Conservation (phyloP, 2,888 invertebrate species). For the Cheilosia urbana region DNA sequence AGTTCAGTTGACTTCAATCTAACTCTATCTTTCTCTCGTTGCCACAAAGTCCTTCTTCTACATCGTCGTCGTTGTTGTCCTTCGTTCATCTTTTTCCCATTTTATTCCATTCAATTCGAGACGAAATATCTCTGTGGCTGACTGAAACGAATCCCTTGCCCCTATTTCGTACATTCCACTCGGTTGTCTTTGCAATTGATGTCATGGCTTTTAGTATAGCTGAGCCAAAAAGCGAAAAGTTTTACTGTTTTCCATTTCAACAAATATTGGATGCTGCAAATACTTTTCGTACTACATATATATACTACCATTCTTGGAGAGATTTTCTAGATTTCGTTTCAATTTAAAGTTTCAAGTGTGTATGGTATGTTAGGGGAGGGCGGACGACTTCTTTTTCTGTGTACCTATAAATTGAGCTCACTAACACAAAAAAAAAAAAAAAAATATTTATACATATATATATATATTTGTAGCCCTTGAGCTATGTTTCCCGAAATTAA, state of each 20-base stretch:
- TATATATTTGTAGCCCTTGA: conserved; percentile 35
- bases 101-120: conserved; percentile 40
- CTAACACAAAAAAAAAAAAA: background rate
- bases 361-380: background rate
- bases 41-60: conserved; percentile 34
- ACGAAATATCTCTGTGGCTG: conserved; percentile 72
- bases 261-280: conserved; percentile 35
- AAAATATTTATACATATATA: too few relatives aligned
- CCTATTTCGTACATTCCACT: conserved; percentile 72
- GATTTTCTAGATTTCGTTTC: conserved; percentile 52
- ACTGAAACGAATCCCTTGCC: conserved; percentile 54
- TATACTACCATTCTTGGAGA: background rate
- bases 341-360: conserved; percentile 66
- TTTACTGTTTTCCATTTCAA: conserved; percentile 10
- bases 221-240: conserved; percentile 18
- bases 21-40: conserved; percentile 10
- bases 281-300: conserved; percentile 17
- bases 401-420: conserved; percentile 35
- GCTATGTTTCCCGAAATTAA: conserved; percentile 55
- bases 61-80: background rate
- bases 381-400: background rate
- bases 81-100: conserved; percentile 7
- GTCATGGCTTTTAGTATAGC: conserved; percentile 61
- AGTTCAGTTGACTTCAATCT: conserved; percentile 48
- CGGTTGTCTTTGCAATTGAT: conserved; percentile 74